Evolutionary conservation across 2,113 vertebrate genomes (phyloP), one percentile per base, ranked within the genome.

Genomic region (Chaetodon trifascialis): DNA sequence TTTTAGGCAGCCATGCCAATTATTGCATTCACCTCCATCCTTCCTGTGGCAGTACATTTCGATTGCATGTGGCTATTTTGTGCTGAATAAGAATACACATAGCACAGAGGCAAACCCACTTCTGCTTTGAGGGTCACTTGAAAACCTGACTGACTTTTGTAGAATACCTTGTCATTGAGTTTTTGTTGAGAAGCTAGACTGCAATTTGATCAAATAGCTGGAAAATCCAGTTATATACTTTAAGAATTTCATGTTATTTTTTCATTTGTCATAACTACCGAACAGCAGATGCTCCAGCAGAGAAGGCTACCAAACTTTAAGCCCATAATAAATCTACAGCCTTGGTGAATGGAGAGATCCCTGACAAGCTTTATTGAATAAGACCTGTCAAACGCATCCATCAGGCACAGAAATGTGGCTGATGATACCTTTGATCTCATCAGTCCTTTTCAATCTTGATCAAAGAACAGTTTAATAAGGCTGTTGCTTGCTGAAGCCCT

Each of bases 401-500:
- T 11, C n/a, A 62, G 7, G 14, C n/a, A 6, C 21, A 38, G 64
- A 38, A 49, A 66, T 52, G 19, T 52, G 30, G 7, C 47, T 25
- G 7, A 15, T 72, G 38, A 56, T 44, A 2, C 16, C 11, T 34
- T 38, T 56, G 58, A 79, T 58, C 70, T 68, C 56, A 55, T 60
- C 38, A 11, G 49, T 49, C 11, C 0, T 17, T 55, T 66, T 70
- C 34, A 10, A 21, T 76, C 11, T 21, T 4, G 40, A 63, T 51
- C 71, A 79, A 51, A 51, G 47, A 49, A 23, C 8, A 19, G 25
- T 42, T 79, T 21, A 52, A 76, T 76, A 64, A 79, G 46, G 46
- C 46, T 47, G 46, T 14, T 47, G 11, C 49, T 80, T 21, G 14
- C 47, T 40, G 55, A 58, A 73, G 63, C 5, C 40, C 15, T 14